Conservation (phyloP, 2,888 invertebrate genomes). For the Drosophila ustulata region DNA sequence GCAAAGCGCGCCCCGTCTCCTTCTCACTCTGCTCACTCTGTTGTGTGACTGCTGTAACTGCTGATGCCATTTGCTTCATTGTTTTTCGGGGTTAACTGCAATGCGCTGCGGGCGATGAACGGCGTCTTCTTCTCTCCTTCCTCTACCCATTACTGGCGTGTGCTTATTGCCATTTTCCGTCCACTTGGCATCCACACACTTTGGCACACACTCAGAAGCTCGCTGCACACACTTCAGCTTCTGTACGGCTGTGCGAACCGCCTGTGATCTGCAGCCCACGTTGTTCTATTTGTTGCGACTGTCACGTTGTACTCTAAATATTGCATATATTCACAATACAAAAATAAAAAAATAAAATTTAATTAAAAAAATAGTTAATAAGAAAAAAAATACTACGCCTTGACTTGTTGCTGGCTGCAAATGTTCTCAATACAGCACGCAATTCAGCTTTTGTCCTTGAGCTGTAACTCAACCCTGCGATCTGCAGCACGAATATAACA, state of each 20-base stretch:
- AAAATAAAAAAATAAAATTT: not conserved
- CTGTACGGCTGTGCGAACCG: not conserved
- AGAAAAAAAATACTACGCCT: no score
- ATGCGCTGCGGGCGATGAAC: conserved; percentile 69
- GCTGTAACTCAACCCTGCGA: no score
- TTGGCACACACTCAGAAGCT: not conserved
- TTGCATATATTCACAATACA: no score
- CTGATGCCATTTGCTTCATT: conserved; percentile 71
- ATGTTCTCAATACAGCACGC: no score
- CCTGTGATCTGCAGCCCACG: not conserved
- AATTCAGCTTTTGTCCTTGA: no score
- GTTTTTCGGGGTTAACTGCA: conserved; percentile 79
- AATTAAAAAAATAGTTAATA: no score
- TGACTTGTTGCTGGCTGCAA: no score
- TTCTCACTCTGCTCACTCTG: not conserved
- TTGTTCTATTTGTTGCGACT: not conserved
- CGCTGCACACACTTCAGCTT: conserved; percentile 6
- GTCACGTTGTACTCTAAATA: not conserved
- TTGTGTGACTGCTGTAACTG: conserved; percentile 16
- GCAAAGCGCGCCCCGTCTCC: conserved; percentile 25
- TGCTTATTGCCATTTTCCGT: conserved; percentile 17
- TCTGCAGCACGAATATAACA: no score
- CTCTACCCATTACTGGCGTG: not conserved
- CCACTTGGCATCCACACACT: conserved; percentile 18
- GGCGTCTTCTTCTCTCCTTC: not conserved